Conservation (phyloP, 2,888 invertebrate species). For the Drosophila ezoana region DNA sequence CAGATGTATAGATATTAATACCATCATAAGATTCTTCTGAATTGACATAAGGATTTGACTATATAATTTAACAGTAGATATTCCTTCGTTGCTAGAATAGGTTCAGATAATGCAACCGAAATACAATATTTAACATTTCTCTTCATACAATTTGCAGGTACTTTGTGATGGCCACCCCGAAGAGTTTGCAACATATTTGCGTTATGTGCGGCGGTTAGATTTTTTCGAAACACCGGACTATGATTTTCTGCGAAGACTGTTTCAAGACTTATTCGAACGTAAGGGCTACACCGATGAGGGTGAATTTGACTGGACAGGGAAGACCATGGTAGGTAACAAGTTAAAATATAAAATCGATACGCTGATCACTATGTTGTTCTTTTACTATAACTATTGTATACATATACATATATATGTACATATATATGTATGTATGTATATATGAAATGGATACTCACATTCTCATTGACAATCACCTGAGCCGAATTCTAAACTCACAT, state of each 20-base stretch:
- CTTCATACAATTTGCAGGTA: conserved; percentile 85
- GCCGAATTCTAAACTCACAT: conserved; percentile 69
- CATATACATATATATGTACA: background rate
- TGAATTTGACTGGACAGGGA: conserved; percentile 98
- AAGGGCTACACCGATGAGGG: conserved; percentile 95
- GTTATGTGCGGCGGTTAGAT: conserved; percentile 98
- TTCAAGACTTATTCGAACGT: conserved; percentile 95
- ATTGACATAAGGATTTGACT: no score
- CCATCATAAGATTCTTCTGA: no score
- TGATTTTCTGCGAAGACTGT: conserved; percentile 98
- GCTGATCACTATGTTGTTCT: conserved; percentile 1
- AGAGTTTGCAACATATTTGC: conserved; percentile 98
- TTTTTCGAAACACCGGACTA: conserved; percentile 99
- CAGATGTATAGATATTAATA: no score
- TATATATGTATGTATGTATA: background rate
- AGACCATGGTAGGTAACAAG: conserved; percentile 87
- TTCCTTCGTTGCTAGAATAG: no score
- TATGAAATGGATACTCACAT: conserved; percentile 24
- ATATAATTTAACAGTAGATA: no score
- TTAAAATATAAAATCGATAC: conserved; percentile 8
- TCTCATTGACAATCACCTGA: conserved; percentile 19
- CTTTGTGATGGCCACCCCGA: conserved; percentile 95
- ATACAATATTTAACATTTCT: background rate
- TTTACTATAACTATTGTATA: conserved; percentile 4
- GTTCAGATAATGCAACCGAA: background rate